These are phyloP conservation scores for Drepanosiphum platanoidis DNA, from an alignment of 2,888 invertebrate species.

Conservation along the genomic window DNA sequence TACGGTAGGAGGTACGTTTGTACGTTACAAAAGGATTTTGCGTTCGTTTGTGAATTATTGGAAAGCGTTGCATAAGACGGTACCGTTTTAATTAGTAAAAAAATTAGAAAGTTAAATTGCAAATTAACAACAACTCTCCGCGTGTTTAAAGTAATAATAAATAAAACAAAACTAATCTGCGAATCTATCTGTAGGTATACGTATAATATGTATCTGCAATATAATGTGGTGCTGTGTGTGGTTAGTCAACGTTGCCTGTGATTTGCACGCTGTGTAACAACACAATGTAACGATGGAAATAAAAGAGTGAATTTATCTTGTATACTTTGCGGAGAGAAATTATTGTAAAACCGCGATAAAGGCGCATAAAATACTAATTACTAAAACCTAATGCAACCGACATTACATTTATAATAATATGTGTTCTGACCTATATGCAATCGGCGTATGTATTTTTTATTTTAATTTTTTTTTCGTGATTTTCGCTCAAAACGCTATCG, in stretches of 20 bases:
- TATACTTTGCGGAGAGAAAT: not conserved
- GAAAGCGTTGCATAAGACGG: constrained; percentile 9
- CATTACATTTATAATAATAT: too few relatives aligned
- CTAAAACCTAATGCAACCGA: too few relatives aligned
- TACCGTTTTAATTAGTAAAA: constrained; percentile 38
- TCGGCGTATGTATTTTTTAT: too few relatives aligned
- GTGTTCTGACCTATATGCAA: too few relatives aligned
- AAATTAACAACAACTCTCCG: constrained; percentile 22
- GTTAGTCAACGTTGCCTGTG: not conserved
- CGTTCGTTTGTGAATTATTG: constrained; percentile 28
- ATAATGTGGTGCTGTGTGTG: not conserved
- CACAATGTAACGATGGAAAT: not conserved
- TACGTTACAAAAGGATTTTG: not conserved
- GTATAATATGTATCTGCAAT: too few relatives aligned
- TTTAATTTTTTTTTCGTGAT: too few relatives aligned
- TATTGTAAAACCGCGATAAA: too few relatives aligned
- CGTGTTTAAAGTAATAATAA: constrained; percentile 11
- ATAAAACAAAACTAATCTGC: constrained; percentile 10
- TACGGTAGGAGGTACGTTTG: too few relatives aligned
- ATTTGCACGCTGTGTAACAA: not conserved
- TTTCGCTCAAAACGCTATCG: too few relatives aligned
- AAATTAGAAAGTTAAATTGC: constrained; percentile 47
- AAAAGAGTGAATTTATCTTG: not conserved
- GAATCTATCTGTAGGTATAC: not conserved
- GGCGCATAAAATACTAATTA: too few relatives aligned